These are phyloP conservation scores for Caenorhabditis sp. DNA, from an alignment of 2,888 invertebrate species.

Conservation along the genomic window DNA sequence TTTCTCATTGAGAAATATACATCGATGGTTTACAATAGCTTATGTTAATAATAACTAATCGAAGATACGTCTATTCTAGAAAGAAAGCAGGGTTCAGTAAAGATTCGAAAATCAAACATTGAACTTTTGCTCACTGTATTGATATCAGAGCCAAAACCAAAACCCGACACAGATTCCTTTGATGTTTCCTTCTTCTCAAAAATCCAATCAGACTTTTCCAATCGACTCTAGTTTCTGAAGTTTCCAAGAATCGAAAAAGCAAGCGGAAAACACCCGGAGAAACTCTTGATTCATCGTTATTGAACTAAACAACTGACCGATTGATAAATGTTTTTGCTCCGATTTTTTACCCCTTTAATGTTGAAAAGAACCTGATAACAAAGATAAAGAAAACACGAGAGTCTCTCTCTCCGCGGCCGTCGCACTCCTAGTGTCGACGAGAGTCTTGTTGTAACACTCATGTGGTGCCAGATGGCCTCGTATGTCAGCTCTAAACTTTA, in stretches of 20 bases:
- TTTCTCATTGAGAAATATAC: too few species aligned
- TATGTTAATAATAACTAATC: too few species aligned
- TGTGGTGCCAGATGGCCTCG: conserved; percentile 20
- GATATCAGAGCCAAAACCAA: too few species aligned
- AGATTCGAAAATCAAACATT: too few species aligned
- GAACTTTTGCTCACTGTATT: too few species aligned
- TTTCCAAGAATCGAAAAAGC: not conserved
- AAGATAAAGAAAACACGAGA: conserved; percentile 5
- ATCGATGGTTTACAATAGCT: too few species aligned
- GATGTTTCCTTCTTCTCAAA: too few species aligned
- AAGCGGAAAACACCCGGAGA: not conserved
- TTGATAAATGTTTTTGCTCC: conserved; percentile 14
- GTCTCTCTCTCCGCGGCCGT: too few species aligned
- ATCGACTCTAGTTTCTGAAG: not conserved
- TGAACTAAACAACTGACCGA: conserved; percentile 36
- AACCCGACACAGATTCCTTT: too few species aligned
- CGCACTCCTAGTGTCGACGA: not conserved
- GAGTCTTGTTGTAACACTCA: conserved; percentile 38
- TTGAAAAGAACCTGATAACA: conserved; percentile 25
- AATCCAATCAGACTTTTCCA: too few species aligned
- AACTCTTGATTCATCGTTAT: conserved; percentile 6
- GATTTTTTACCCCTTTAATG: not conserved
- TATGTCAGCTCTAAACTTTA: conserved; percentile 43
- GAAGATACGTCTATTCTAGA: too few species aligned
- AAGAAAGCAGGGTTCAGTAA: too few species aligned